Evolutionary conservation across 2,113 vertebrate genomes (phyloP).

Genomic region (Bujurquina vittata): DNA sequence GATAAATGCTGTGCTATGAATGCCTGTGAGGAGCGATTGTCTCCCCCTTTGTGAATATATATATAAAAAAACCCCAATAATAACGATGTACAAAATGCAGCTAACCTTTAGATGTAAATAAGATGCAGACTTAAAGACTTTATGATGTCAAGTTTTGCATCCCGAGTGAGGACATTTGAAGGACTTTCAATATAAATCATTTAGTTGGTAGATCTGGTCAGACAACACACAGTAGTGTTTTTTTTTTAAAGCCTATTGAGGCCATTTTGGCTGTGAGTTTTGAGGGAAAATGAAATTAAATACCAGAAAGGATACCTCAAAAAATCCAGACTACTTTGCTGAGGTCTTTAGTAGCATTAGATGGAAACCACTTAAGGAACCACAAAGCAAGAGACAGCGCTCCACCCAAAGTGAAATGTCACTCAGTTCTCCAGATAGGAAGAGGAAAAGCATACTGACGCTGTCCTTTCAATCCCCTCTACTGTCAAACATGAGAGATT

Average conservation of each 20-base stretch:
- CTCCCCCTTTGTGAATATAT: not conserved
- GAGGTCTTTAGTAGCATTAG: not conserved
- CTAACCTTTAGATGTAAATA: not conserved
- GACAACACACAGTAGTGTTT: not conserved
- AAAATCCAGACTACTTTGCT: not conserved
- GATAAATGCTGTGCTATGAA: not conserved
- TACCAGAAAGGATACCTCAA: not conserved
- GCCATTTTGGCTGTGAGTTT: not conserved
- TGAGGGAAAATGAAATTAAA: not conserved
- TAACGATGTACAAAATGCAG: not conserved
- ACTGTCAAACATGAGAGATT: not conserved
- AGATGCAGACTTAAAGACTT: not conserved
- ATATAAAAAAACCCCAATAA: not conserved
- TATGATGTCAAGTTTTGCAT: not conserved
- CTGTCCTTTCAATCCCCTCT: not conserved
- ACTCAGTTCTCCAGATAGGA: not conserved
- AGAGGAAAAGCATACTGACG: not conserved
- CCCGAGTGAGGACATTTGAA: not conserved
- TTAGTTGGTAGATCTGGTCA: not conserved
- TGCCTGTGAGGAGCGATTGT: not conserved
- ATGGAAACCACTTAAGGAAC: not conserved
- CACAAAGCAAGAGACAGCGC: not conserved
- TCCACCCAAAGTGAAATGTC: constrained; percentile 11
- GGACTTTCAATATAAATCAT: not conserved
- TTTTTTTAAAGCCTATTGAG: not conserved